Evolutionary conservation across 2,888 invertebrate species (phyloP).

Genomic region (Perithous albicinctus): DNA sequence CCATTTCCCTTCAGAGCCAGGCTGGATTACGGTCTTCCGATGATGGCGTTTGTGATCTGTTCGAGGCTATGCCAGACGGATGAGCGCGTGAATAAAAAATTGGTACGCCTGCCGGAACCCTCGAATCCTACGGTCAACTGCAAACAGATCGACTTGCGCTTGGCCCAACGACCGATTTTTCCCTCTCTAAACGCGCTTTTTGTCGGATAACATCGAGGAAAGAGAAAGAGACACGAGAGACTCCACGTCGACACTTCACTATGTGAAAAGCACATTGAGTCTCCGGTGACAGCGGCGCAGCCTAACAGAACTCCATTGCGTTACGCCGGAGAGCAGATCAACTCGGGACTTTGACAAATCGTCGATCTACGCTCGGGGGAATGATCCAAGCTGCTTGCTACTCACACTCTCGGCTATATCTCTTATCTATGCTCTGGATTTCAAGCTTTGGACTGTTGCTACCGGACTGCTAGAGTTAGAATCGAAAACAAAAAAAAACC

Average conservation of each 20-base stretch:
- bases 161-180: slow-evolving; percentile 42
- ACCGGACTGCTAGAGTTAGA: slow-evolving; percentile 19
- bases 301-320: slow-evolving; percentile 59
- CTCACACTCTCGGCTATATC: slow-evolving; percentile 60
- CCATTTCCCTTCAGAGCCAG: neutral
- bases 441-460: slow-evolving; percentile 30
- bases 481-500: slow-evolving; percentile 38
- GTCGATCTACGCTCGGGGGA: slow-evolving; percentile 77
- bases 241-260: slow-evolving; percentile 59
- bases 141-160: slow-evolving; percentile 41
- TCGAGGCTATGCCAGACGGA: neutral
- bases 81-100: slow-evolving; percentile 60
- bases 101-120: slow-evolving; percentile 51
- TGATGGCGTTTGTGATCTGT: slow-evolving; percentile 3
- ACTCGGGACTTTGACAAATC: slow-evolving; percentile 82
- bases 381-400: slow-evolving; percentile 41
- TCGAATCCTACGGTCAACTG: slow-evolving; percentile 48
- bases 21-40: neutral
- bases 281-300: slow-evolving; percentile 58
- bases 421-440: slow-evolving; percentile 66
- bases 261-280: slow-evolving; percentile 34
- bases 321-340: slow-evolving; percentile 52
- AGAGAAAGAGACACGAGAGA: slow-evolving; percentile 27
- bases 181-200: slow-evolving; percentile 8
- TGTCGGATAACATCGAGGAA: slow-evolving; percentile 17